Evolutionary conservation across 1,140 invertebrate genomes (phyloP).

Genomic region (Aphelinus atriplicis): DNA sequence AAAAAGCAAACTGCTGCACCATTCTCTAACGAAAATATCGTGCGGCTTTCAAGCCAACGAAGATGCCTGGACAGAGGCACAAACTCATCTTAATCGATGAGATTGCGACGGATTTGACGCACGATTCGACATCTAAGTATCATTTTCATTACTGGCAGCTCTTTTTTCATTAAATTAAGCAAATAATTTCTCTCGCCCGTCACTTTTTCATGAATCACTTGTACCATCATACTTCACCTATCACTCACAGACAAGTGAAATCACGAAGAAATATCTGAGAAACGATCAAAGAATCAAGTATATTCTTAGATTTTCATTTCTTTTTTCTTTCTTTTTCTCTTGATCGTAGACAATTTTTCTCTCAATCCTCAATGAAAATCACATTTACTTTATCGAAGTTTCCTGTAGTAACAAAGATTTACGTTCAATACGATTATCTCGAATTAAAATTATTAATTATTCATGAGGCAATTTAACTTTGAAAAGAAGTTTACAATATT

Average conservation of each 20-base stretch:
- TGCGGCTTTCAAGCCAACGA: conserved; percentile 7
- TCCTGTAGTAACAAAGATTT: not conserved
- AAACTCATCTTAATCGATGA: conserved; percentile 32
- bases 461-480: not conserved
- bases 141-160: conserved; percentile 22
- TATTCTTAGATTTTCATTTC: not conserved
- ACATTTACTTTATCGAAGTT: not conserved
- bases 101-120: conserved; percentile 14
- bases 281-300: not conserved
- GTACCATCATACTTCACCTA: not conserved
- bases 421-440: conserved; percentile 11
- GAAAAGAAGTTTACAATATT: too few relatives aligned
- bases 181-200: too few relatives aligned
- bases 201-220: too few relatives aligned
- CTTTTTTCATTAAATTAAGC: too few relatives aligned
- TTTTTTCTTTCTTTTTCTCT: not conserved
- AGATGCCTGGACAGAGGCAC: conserved; percentile 11
- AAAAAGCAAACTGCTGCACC: conserved; percentile 89
- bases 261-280: conserved; percentile 19
- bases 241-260: conserved; percentile 40
- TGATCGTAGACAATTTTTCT: not conserved
- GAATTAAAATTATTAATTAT: conserved; percentile 29
- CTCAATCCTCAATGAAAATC: not conserved
- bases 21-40: conserved; percentile 67
- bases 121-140: conserved; percentile 28